Percentiles rank a stretch among this genome's conserved stretches.
phyloP scores from a whole-genome alignment of 2,113 vertebrate species.

The Micronycteris hirsuta region DNA sequence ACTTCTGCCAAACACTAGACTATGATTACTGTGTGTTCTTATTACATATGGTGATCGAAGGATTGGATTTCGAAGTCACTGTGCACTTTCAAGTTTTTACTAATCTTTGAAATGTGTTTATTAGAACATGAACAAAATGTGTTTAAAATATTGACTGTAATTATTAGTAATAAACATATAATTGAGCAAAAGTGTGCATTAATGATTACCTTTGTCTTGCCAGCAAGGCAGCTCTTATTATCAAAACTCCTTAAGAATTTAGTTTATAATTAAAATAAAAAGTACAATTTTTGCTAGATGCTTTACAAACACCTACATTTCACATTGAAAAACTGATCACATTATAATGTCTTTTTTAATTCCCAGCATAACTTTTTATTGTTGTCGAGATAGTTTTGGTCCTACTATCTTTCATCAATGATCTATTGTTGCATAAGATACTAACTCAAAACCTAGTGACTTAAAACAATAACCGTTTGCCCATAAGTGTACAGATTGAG shows the following conservation, averaged over 20 bases:
- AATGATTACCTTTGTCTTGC: not conserved
- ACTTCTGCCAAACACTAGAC: not conserved
- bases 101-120: not conserved
- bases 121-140: not conserved
- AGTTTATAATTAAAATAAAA: not conserved
- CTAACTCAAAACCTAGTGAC: not conserved
- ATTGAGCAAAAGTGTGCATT: not conserved
- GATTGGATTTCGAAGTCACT: not conserved
- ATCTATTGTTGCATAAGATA: not conserved
- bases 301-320: not conserved
- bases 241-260: not conserved
- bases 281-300: not conserved
- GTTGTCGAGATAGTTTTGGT: not conserved
- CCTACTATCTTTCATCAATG: not conserved
- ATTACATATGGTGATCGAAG: not conserved
- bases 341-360: not conserved
- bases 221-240: not conserved
- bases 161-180: not conserved
- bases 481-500: not conserved
- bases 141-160: not conserved
- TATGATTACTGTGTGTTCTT: not conserved
- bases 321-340: not conserved
- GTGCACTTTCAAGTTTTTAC: not conserved
- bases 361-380: not conserved
- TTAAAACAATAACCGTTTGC: not conserved